Evolutionary conservation across 2,888 invertebrate species (phyloP).

Genomic region (Hypercompe scribonia): DNA sequence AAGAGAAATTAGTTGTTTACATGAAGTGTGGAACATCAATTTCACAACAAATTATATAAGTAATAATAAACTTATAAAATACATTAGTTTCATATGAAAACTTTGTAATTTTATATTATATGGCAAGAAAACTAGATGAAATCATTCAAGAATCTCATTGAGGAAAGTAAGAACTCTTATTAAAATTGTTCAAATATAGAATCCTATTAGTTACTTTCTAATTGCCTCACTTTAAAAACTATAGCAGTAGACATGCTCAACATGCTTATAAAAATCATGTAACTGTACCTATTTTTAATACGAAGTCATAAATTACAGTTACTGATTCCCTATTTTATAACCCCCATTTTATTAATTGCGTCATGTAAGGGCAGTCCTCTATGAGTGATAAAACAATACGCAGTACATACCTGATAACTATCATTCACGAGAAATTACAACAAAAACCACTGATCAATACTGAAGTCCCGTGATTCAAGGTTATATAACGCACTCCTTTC

Average conservation of each 20-base stretch:
- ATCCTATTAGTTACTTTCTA: constrained; percentile 37
- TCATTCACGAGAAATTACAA: constrained; percentile 53
- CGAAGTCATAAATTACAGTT: not conserved
- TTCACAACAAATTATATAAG: not conserved
- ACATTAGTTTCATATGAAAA: not conserved
- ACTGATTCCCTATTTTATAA: constrained; percentile 35
- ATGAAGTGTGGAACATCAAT: constrained; percentile 17
- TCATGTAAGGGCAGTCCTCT: constrained; percentile 31
- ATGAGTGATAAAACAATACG: constrained; percentile 13
- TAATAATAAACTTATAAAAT: not conserved
- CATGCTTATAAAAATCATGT: not conserved
- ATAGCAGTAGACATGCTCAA: not conserved
- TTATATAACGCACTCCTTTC: constrained; percentile 84
- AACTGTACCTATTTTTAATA: not conserved
- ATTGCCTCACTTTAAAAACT: constrained; percentile 10
- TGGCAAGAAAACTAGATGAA: not conserved
- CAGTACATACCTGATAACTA: constrained; percentile 58
- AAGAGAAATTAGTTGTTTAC: constrained; percentile 44
- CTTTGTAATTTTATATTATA: not conserved
- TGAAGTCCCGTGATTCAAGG: constrained; percentile 85
- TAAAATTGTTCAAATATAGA: not conserved
- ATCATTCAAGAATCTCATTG: not conserved
- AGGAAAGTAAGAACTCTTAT: not conserved
- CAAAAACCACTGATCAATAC: constrained; percentile 75
- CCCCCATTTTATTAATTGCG: constrained; percentile 47